These are phyloP conservation scores for Protonemura montana DNA, from an alignment of 2,888 invertebrate genomes.

Conservation along the genomic window DNA sequence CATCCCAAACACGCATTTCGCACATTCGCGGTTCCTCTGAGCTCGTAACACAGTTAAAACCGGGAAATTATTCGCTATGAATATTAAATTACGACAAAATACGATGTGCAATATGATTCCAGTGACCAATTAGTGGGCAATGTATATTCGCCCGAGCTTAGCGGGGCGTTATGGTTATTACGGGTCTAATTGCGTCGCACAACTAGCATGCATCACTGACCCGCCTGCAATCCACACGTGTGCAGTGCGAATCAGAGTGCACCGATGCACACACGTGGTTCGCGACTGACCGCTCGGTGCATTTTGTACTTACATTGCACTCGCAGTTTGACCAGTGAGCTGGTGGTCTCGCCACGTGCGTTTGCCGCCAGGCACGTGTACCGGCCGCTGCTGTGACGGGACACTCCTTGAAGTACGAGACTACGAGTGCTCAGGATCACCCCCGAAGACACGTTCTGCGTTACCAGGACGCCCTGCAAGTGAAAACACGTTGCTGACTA, in stretches of 20 bases:
- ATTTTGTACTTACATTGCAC: slow-evolving; percentile 79
- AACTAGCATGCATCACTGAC: neutral
- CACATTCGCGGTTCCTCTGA: neutral
- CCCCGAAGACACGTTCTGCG: slow-evolving; percentile 83
- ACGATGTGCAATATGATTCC: neutral
- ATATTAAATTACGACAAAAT: neutral
- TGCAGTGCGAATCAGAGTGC: neutral
- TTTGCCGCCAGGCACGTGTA: slow-evolving; percentile 87
- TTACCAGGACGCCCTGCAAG: slow-evolving; percentile 74
- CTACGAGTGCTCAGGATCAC: slow-evolving; percentile 89
- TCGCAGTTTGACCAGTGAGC: slow-evolving; percentile 76
- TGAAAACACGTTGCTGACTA: neutral
- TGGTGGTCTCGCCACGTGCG: slow-evolving; percentile 81
- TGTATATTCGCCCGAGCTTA: neutral
- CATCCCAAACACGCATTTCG: neutral
- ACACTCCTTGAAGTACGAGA: slow-evolving; percentile 84
- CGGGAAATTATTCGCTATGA: neutral
- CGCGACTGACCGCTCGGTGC: too few species aligned
- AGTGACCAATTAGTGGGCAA: slow-evolving; percentile 5
- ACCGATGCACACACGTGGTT: neutral
- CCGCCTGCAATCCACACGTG: neutral
- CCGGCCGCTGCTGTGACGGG: slow-evolving; percentile 81
- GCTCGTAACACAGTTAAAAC: neutral
- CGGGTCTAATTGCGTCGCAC: neutral
- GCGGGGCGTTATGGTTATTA: neutral